Percentiles rank a stretch among this genome's conserved stretches.
Conservation (phyloP, 2,888 invertebrate genomes). For the Sialis lutaria region DNA sequence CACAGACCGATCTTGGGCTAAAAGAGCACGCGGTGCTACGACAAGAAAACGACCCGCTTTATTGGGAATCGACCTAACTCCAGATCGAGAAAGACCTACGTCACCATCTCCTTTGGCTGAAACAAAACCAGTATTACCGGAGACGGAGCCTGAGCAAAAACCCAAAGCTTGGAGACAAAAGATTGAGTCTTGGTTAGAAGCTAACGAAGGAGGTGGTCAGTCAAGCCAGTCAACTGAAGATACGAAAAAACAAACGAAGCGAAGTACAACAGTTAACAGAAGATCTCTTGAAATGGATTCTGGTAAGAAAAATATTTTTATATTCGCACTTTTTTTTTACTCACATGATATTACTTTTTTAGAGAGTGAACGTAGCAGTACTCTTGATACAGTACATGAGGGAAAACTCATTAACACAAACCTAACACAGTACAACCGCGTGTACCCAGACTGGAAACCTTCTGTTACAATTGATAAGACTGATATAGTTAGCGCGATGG, state of each 20-base stretch:
- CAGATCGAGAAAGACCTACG: conserved; percentile 53
- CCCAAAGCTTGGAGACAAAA: conserved; percentile 73
- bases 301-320: conserved; percentile 29
- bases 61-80: conserved; percentile 50
- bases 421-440: conserved; percentile 35
- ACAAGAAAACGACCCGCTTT: conserved; percentile 64
- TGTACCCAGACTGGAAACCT: conserved; percentile 66
- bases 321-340: neutral
- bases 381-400: conserved; percentile 59
- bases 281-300: conserved; percentile 73
- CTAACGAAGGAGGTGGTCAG: conserved; percentile 38
- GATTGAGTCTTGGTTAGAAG: conserved; percentile 81
- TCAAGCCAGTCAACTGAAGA: conserved; percentile 59
- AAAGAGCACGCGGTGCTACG: conserved; percentile 54
- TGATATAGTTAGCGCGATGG: conserved; percentile 70
- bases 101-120: conserved; percentile 46
- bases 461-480: conserved; percentile 59
- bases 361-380: conserved; percentile 65
- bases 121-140: conserved; percentile 29
- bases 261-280: conserved; percentile 41
- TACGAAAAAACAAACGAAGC: conserved; percentile 42
- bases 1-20: conserved; percentile 74
- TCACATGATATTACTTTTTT: conserved; percentile 9
- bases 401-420: conserved; percentile 36
- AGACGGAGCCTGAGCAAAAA: conserved; percentile 28